Evolutionary conservation across 2,113 vertebrate species (phyloP).

Genomic region (Lasiurus borealis): DNA sequence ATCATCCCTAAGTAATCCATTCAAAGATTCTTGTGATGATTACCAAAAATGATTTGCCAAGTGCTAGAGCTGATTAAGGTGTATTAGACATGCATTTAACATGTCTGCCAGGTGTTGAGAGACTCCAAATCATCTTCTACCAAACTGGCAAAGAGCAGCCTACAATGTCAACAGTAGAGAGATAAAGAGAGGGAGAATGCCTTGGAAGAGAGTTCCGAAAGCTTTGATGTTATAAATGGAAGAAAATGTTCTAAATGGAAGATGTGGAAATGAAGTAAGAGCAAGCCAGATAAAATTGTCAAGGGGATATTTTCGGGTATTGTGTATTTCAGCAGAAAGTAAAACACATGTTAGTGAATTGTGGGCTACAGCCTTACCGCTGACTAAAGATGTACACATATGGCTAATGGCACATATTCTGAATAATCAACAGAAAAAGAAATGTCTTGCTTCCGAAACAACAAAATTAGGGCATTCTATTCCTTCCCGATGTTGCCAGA

Average conservation of each 20-base stretch:
- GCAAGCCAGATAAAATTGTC: slow-evolving; percentile 1
- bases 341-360: slow-evolving; percentile 17
- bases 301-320: not conserved
- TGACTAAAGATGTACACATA: slow-evolving; percentile 60
- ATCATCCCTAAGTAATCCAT: not conserved
- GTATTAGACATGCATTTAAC: slow-evolving; percentile 11
- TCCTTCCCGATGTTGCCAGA: slow-evolving; percentile 64
- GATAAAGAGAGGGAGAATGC: not conserved
- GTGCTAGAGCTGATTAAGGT: not conserved
- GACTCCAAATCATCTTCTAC: not conserved
- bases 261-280: not conserved
- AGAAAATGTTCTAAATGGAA: too few species aligned
- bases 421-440: slow-evolving; percentile 67
- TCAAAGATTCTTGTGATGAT: not conserved
- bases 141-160: not conserved
- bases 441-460: slow-evolving; percentile 77
- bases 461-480: slow-evolving; percentile 66
- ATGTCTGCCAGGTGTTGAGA: not conserved
- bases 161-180: not conserved
- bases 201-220: not conserved
- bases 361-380: not conserved
- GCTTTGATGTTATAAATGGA: not conserved
- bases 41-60: slow-evolving; percentile 21
- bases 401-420: slow-evolving; percentile 65
- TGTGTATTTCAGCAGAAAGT: slow-evolving; percentile 5